Base-by-base conservation (phyloP, 2,113 vertebrate genomes). In the Aepyceros melampus region DNA sequence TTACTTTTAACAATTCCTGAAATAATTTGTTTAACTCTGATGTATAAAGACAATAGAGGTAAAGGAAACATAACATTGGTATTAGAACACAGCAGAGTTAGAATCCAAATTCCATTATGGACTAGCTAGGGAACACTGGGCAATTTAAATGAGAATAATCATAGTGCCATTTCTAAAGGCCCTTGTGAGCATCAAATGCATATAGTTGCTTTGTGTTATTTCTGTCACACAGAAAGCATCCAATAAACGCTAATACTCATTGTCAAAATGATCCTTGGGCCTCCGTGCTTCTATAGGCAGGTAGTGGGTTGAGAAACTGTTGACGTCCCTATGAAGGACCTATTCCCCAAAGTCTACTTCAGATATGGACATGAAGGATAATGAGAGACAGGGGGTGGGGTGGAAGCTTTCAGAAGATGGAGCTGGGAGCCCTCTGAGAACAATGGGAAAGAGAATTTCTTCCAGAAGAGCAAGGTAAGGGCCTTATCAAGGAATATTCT, bases 201-300 rank as follows among this genome's bases (percentile, higher is more conserved):
- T 74, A 15, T 8, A 58, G 78, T 92, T 60, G 16, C 85, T 92
- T 94, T 43, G 15, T 33, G 45, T 91, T 89, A 97, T 95, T 95
- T 96, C 78, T 91, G 23, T 53, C 43, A 96, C 47, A 49, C 49
- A 89, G 82, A 97, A 89, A 67, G n/a, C 81, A 91, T 62, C 60
- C 31, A 53, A 13, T 89, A 67, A 85, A 89, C 92, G 31, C 53
- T 85, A 64, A 45, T 53, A 49, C 78, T 74, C 55, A 85, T 9
- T 83, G 56, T 87, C 55, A 85, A 76, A 95, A 78, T 95, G 29
- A 58, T 78, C 67, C 47, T 90, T 87, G n/a, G 15, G 10, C 1
- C 2, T 27, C 81, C 3, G 17, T 84, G 51, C 51, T 67, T 92
- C 62, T 49, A 6, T 1, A 25, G 67, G 74, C 29, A 92, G 45